Base-by-base conservation (phyloP, 2,797 vertebrate genomes). In the Hybognathus amarus region DNA sequence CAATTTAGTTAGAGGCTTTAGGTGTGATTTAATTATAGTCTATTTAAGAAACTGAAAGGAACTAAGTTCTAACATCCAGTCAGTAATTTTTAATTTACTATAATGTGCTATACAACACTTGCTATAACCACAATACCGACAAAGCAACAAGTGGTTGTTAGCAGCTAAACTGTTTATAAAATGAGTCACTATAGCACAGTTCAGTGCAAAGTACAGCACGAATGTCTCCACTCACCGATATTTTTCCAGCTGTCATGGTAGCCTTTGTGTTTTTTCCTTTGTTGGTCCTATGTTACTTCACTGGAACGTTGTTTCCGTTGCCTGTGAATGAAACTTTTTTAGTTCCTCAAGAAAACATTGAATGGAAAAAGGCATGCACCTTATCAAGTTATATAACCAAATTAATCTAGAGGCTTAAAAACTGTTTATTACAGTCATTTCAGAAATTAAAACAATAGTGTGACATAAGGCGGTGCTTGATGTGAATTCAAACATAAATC, bases 241-340 rank as follows among this genome's bases (percentile, higher is more conserved):
- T 82, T 79, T 67, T 66, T 79, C 67, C 85, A 80, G 81, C 81
- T 80, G 76, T 47, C 56, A 82, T 79, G 75, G 75, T 50, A 83
- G 33, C 24, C 11, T 79, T 63, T 61, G 38, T 83, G 76, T 80
- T 83, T 75, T 82, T 47, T 61, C 56, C 30, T 61, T 18, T 30
- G 24, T 80, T 50, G 61, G 59, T 76, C 54, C 50, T 50, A 63
- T 15, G 40, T n/a, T 20, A 56, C 70, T 61, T 69, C 6, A 69
- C 27, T 76, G 61, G 71, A 63, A 79, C 30, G 61, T 71, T 59
- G 71, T 59, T 80, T 77, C 84, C 11, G 5, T 74, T 68, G 47
- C 52, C 66, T 66, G n/a, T 22, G 17, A 67, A 74, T 40, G 18
- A 59, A 83, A 63, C 17, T 73, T 78, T 30, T 17, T 33, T 38